phyloP scores from a whole-genome alignment of 2,113 vertebrate species.

The Gobio gobio region DNA sequence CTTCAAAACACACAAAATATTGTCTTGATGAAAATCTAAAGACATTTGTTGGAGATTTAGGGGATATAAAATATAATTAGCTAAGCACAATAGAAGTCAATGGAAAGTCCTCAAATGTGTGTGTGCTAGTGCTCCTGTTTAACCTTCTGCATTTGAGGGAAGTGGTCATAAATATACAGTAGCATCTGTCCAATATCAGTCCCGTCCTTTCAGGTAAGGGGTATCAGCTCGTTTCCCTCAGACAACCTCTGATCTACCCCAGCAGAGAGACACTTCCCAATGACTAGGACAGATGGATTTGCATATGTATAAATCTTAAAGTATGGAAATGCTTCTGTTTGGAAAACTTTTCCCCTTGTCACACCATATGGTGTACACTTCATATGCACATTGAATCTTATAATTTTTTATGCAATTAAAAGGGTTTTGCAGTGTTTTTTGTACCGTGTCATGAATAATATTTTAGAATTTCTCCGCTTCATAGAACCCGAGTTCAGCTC shows the following conservation, averaged over 20 bases:
- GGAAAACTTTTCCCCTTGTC: conserved; percentile 57
- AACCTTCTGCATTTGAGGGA: conserved; percentile 59
- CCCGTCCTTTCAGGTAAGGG: conserved; percentile 56
- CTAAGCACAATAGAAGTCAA: neutral
- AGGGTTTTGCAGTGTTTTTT: conserved; percentile 16
- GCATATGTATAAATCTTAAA: conserved; percentile 76
- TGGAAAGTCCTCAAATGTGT: neutral
- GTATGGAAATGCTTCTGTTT: conserved; percentile 69
- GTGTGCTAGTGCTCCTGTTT: conserved; percentile 55
- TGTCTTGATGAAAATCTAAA: neutral
- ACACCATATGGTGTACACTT: conserved; percentile 69
- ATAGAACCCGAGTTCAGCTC: conserved; percentile 31
- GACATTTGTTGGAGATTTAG: neutral
- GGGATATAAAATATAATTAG: neutral
- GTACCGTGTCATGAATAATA: neutral
- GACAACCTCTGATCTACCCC: conserved; percentile 70
- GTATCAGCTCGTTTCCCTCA: conserved; percentile 64
- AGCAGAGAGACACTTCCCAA: conserved; percentile 64
- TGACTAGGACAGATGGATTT: conserved; percentile 77
- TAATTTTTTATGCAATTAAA: conserved; percentile 2
- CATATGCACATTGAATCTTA: neutral
- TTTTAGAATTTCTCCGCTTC: neutral
- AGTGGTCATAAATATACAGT: conserved; percentile 78
- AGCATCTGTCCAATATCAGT: conserved; percentile 72
- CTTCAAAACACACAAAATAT: neutral